A percentile compares a stretch with the other conserved stretches of the same genome.
These are phyloP conservation scores for Callosobruchus maculatus DNA, from an alignment of 2,888 invertebrate species.

Conservation along the genomic window DNA sequence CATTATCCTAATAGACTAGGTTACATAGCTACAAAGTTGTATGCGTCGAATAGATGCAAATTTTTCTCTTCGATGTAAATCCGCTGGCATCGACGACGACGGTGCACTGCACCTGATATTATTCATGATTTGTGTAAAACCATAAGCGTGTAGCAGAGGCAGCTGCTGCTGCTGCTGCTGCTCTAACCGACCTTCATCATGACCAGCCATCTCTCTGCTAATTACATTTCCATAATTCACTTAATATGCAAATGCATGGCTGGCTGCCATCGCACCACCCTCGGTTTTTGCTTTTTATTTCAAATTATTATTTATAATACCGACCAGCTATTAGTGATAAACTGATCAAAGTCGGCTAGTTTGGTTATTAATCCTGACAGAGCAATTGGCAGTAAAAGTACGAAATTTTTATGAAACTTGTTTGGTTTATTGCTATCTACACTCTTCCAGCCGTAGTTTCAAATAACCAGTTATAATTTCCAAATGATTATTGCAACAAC, in stretches of 20 bases:
- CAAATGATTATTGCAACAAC: too few species aligned
- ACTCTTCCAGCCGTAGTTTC: too few species aligned
- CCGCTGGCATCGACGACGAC: neutral
- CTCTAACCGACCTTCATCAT: neutral
- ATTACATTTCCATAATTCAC: constrained; percentile 52
- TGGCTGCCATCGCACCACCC: neutral
- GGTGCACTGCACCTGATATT: neutral
- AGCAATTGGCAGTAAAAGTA: too few species aligned
- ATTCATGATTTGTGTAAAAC: neutral
- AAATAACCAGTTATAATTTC: too few species aligned
- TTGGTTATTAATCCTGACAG: too few species aligned
- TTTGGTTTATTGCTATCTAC: too few species aligned
- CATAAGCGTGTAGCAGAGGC: neutral
- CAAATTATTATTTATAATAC: neutral
- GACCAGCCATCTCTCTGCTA: constrained; percentile 24
- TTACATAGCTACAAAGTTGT: too few species aligned
- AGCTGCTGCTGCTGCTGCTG: neutral
- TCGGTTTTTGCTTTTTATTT: constrained; percentile 13
- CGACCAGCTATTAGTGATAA: neutral
- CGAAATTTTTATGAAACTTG: too few species aligned
- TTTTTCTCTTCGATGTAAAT: neutral
- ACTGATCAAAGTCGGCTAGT: too few species aligned
- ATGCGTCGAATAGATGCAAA: neutral
- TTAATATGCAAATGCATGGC: constrained; percentile 49
- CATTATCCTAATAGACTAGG: too few species aligned